Base-by-base conservation (phyloP, 2,797 vertebrate genomes). In the Zonotrichia albicollis region DNA sequence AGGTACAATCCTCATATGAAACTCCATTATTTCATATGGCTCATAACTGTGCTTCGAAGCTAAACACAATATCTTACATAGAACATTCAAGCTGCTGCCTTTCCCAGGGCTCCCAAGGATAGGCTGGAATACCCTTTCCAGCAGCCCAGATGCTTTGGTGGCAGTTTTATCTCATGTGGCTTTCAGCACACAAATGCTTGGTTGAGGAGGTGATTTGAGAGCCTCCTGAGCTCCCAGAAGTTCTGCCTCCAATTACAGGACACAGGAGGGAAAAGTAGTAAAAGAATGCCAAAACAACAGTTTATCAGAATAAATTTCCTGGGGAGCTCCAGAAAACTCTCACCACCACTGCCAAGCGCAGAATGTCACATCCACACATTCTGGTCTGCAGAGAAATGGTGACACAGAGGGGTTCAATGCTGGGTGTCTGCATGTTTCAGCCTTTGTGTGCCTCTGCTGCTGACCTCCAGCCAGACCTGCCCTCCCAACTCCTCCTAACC, bases 361-460 rank as follows among this genome's bases (percentile, higher is more conserved):
- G 61, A 4, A 54, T 10, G 22, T 79, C 53, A 45, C 36, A 66
- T 57, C 26, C 6, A 5, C 66, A 45, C 2, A 1, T 17, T 16
- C 53, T 14, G 29, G 45, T 71, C 19, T 30, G 27, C 3, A 4
- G 36, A 51, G 25, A 72, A 36, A 51, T 1, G 1, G 71, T 7
- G 15, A 71, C 51, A 30, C n/a, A 53, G 55, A 55, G 53, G 13
- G 26, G 40, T 32, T 55, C 2, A 1, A 0, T 16, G 36, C 25
- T 4, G 1, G 2, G 0, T 11, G 40, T 19, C 27, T 73, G n/a
- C 40, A 60, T 0, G 0, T 51, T 87, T 66, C 10, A 11, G 36
- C 38, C 60, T 73, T 70, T 65, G 21, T 0, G 1, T 9, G 8
- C 10, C 11, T 89, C 61, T 3, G 4, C 29, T 84, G 50, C 48